phyloP scores from a whole-genome alignment of 2,888 invertebrate genomes.

The Cheiracanthium punctorium region DNA sequence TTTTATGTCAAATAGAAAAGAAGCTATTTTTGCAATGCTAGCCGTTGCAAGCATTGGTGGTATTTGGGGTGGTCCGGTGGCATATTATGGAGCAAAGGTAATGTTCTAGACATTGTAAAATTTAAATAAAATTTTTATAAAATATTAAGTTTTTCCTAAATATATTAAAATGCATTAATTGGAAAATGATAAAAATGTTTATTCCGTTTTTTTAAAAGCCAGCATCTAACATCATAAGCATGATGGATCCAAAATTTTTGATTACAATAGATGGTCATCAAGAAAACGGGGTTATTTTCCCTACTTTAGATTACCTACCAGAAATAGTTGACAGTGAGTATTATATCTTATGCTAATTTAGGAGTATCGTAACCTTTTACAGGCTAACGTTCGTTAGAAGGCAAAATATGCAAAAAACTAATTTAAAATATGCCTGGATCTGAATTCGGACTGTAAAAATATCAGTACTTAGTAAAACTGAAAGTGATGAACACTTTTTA shows the following conservation, averaged over 20 bases:
- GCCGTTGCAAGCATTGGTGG: slow-evolving; percentile 38
- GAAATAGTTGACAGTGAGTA: slow-evolving; percentile 42
- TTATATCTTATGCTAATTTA: background rate
- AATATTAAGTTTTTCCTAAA: too few species aligned
- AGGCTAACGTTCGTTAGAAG: background rate
- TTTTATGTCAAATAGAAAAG: slow-evolving; percentile 41
- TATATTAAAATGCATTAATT: too few species aligned
- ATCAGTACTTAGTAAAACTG: too few species aligned
- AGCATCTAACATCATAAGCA: slow-evolving; percentile 34
- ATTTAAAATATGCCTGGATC: too few species aligned
- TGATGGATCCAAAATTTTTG: slow-evolving; percentile 43
- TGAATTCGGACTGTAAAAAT: too few species aligned
- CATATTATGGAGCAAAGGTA: slow-evolving; percentile 38
- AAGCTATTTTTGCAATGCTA: slow-evolving; percentile 43
- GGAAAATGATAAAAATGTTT: too few species aligned
- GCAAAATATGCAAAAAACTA: too few species aligned
- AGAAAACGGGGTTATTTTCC: slow-evolving; percentile 30
- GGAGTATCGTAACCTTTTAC: background rate
- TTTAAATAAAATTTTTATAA: too few species aligned
- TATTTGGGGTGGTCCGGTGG: slow-evolving; percentile 42
- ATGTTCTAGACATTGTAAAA: too few species aligned
- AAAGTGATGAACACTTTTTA: too few species aligned
- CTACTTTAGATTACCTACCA: background rate
- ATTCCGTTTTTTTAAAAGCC: slow-evolving; percentile 35
- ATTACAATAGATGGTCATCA: slow-evolving; percentile 32